These are phyloP conservation scores for Charadrius vociferus DNA, from an alignment of 2,113 vertebrate genomes.

Conservation along the genomic window DNA sequence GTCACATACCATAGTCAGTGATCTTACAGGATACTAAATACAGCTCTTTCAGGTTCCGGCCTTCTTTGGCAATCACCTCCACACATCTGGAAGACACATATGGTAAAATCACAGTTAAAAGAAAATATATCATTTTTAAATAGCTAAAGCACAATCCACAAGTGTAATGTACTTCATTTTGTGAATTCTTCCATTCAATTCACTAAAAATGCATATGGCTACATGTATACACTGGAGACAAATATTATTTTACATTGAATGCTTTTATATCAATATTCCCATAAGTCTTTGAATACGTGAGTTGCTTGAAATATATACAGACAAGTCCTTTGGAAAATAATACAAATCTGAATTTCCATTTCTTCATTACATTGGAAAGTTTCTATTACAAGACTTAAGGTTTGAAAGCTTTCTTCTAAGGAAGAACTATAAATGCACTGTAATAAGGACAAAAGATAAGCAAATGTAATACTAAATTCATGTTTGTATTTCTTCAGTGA, in stretches of 20 bases:
- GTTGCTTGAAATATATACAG: neutral
- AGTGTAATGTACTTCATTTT: neutral
- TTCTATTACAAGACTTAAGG: neutral
- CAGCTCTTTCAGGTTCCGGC: conserved; percentile 92
- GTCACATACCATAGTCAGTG: conserved; percentile 93
- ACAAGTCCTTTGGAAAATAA: neutral
- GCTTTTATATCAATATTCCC: neutral
- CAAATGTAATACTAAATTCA: neutral
- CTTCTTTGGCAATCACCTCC: conserved; percentile 98
- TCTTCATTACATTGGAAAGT: neutral
- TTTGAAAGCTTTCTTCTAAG: neutral
- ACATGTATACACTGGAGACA: neutral
- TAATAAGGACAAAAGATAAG: neutral
- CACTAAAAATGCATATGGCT: neutral
- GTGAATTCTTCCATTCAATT: neutral
- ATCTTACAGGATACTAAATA: conserved; percentile 99
- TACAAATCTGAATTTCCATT: neutral
- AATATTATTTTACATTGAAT: neutral
- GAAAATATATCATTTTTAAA: neutral
- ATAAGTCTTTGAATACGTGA: neutral
- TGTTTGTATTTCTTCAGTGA: neutral
- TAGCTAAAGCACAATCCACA: neutral
- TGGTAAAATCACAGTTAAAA: conserved; percentile 28
- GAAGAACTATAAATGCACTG: neutral
- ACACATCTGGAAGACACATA: conserved; percentile 90